These are phyloP conservation scores for Leptopilina boulardi DNA, from an alignment of 1,140 invertebrate species.

Conservation along the genomic window DNA sequence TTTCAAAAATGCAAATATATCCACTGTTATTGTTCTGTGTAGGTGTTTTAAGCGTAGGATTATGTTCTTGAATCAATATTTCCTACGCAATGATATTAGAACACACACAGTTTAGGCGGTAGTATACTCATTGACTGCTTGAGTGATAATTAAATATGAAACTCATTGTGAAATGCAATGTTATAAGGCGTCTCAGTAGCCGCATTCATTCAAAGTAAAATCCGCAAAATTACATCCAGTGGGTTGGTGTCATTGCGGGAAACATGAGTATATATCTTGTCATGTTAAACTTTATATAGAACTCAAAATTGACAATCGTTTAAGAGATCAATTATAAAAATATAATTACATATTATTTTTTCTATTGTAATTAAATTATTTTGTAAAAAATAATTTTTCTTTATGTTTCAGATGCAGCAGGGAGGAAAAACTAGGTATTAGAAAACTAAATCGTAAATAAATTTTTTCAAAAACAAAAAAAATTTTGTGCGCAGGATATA, in stretches of 20 bases:
- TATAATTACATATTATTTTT: too few relatives aligned
- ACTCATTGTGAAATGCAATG: conserved; percentile 19
- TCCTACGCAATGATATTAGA: conserved; percentile 30
- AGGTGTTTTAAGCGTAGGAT: not conserved
- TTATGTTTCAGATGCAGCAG: too few relatives aligned
- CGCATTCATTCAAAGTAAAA: conserved; percentile 28
- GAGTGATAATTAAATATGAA: conserved; percentile 21
- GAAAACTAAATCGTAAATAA: too few relatives aligned
- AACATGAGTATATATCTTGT: conserved; percentile 7
- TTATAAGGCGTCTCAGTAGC: conserved; percentile 13
- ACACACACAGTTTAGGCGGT: conserved; percentile 15
- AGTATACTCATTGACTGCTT: conserved; percentile 15
- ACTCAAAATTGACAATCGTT: not conserved
- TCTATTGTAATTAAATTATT: too few relatives aligned
- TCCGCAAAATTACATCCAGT: conserved; percentile 24
- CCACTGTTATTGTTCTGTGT: conserved; percentile 18
- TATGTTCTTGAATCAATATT: not conserved
- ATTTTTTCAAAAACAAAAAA: too few relatives aligned
- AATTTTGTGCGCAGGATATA: too few relatives aligned
- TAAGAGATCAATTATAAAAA: not conserved
- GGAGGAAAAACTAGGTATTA: too few relatives aligned
- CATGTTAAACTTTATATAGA: not conserved
- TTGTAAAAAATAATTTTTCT: too few relatives aligned
- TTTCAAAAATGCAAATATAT: conserved; percentile 1
- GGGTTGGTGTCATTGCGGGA: conserved; percentile 18